A percentile compares a stretch with the other conserved stretches of the same genome.
These are phyloP conservation scores for Dolomedes plantarius DNA, from an alignment of 2,888 invertebrate species.

Conservation along the genomic window DNA sequence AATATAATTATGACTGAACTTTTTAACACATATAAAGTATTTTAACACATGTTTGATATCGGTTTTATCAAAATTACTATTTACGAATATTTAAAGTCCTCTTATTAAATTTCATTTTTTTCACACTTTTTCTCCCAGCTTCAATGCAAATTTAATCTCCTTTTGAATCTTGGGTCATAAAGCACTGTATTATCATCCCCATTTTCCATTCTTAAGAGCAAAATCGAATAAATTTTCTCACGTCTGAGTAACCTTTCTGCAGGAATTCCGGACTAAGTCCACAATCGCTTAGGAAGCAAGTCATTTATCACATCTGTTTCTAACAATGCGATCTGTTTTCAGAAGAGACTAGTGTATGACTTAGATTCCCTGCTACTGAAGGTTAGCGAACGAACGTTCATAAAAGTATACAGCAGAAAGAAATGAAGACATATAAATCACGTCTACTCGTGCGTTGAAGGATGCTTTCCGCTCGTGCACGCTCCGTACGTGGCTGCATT, in stretches of 20 bases:
- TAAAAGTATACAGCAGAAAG: background rate
- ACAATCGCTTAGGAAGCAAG: slow-evolving; percentile 17
- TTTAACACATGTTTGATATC: too few species aligned
- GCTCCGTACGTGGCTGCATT: too few species aligned
- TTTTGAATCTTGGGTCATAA: background rate
- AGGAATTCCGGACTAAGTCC: background rate
- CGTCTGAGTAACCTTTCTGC: background rate
- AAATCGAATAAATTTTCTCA: slow-evolving; percentile 16
- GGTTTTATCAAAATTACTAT: too few species aligned
- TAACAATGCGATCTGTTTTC: slow-evolving; percentile 18
- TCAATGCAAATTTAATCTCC: background rate
- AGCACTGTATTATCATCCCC: slow-evolving; percentile 1
- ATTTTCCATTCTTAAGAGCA: background rate
- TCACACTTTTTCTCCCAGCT: background rate
- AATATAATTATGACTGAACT: too few species aligned
- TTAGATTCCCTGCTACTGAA: background rate
- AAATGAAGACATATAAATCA: background rate
- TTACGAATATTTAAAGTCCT: too few species aligned
- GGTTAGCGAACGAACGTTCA: background rate
- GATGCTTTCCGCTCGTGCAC: too few species aligned
- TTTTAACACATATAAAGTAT: too few species aligned
- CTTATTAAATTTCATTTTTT: background rate
- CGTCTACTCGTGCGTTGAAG: too few species aligned
- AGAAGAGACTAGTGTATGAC: background rate
- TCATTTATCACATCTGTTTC: slow-evolving; percentile 22